Evolutionary conservation across 1,140 invertebrate genomes (phyloP), one percentile per base, ranked within the genome.

Genomic region (Tetragnatha versicolor): DNA sequence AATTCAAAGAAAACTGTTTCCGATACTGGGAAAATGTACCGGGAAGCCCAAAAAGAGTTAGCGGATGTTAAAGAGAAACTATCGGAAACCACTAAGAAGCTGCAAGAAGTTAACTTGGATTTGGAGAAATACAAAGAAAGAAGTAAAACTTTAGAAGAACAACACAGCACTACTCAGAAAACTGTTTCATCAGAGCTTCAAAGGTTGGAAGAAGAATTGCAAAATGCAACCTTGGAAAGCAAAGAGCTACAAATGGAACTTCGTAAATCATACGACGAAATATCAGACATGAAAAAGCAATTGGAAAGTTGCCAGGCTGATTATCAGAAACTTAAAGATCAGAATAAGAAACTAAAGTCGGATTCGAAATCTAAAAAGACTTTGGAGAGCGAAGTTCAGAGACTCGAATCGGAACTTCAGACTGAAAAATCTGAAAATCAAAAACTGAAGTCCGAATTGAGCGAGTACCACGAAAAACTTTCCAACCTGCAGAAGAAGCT

Each of bases 1-100:
- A 91, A 91, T 82, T 89, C 89, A 96, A 79, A 94, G 96, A 88
- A 93, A 95, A 90, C 89, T 96, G 82, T 93, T 94, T 55, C 92
- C 93, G 85, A 94, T 96, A 88, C 89, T 96, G 85, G 93, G 95
- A 86, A 93, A 93, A 88, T 77, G 73, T 77, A 77, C 42, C 25
- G 73, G 12, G 73, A 77, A 14, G 73, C 35, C 0, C 73, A 77
- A 27, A 77, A 77, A 65, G 73, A 77, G 20, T 17, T 77, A 29
- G 29, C 31, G 0, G 61, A 77, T 10, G 25, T 29, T 0, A 55
- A 77, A 65, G 73, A 77, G 39, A 65, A 77, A 3, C 29, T 65
- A 14, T 35, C 45, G 29, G 35, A 27, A 39, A 29, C 60, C 9
- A 61, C 65, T 6, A 77, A 55, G 22, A 7, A 22, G 22, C 61